Evolutionary conservation across 2,113 vertebrate genomes (phyloP), one percentile per base, ranked within the genome.

Genomic region (Thinocorus orbignyianus): DNA sequence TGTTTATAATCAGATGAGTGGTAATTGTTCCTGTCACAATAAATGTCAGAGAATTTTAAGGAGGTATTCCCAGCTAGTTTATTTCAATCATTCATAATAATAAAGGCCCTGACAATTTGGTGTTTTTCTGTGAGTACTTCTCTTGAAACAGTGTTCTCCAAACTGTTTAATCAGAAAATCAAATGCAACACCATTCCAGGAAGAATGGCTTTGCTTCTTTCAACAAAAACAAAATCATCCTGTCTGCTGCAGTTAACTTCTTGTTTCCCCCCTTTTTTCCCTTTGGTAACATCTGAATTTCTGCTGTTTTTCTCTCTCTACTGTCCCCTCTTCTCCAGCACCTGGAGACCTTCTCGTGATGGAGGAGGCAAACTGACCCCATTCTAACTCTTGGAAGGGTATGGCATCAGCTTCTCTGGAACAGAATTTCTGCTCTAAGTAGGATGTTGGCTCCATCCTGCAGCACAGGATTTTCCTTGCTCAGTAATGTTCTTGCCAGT

Each of bases 81-180:
- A 64, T 74, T 95, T 90, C 23, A 14, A 62, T 88, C 46, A 55
- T 86, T 66, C 62, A 42, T 78, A 68, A 83, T 78, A 95, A 73
- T 62, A 93, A 92, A 90, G 64, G 14, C 74, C 81, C 37, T 70
- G 48, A 54, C 42, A 90, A 88, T 25, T 1, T 0, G 51, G 42
- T 83, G 35, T 64, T 81, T 90, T 70, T 46, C 37, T 70, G 1
- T 19, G 25, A 83, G 42, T 49, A 73, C 41, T 82, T 92, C 31
- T 65, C n/a, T 88, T 94, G 93, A 88, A 91, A 86, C 16, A 58
- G 30, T 60, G 39, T 15, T 64, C 30, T 88, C 46, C 44, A 84
- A 86, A 95, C 51, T 31, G 11, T 62, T 81, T 70, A 66, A 52
- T 73, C 42, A 81, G 72, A 93, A 95, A 93, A 90, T 90, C 39